Evolutionary conservation across 2,797 vertebrate species (phyloP), one percentile per base, ranked within the genome.

Genomic region (Novumbra hubbsi): DNA sequence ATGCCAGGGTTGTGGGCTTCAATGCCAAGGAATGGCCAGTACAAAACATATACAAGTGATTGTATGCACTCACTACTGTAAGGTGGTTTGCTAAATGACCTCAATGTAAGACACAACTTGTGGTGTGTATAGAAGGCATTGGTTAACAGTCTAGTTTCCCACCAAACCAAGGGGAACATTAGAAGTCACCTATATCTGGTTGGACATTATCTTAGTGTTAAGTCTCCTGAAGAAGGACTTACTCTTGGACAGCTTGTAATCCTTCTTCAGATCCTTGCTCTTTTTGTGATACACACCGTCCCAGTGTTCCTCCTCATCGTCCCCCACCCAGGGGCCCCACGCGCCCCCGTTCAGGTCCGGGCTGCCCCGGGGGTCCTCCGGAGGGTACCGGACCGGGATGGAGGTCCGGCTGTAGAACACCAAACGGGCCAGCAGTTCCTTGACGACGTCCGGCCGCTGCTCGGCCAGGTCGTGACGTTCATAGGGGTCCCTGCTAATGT

Each of bases 311-410:
- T 81, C 94, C 2, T 98, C 96, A 0, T 95, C 95, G 4, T 97
- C 96, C 0, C 92, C 94, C 34, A 95, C 95, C 98, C 98, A 99
- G 0, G 98, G 97, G 1, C 94, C 94, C 98, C 98, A 99, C 24
- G 96, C 97, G 0, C 97, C 98, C 0, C 96, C 97, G 0, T 98
- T 98, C 74, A 97, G 94, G 71, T 95, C 94, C 0, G 98, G 98
- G 73, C 96, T 93, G 45, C 96, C 97, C 15, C 96, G 92, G 0
- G 95, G 95, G 75, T 99, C 98, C 84, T 98, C 96, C 0, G 95
- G 92, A 0, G 98, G 98, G 84, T 97, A 99, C 64, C 96, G 92
- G n/a, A 99, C 97, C 0, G 96, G 97, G 72, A 99, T 96, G 0
- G 98, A 96, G 0, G 96, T 98, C 68, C 85, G 93, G 84, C 99